These are phyloP conservation scores for Catalaphyllia jardinei DNA, from an alignment of 64 coral and sea anemone genomes.

Conservation along the genomic window DNA sequence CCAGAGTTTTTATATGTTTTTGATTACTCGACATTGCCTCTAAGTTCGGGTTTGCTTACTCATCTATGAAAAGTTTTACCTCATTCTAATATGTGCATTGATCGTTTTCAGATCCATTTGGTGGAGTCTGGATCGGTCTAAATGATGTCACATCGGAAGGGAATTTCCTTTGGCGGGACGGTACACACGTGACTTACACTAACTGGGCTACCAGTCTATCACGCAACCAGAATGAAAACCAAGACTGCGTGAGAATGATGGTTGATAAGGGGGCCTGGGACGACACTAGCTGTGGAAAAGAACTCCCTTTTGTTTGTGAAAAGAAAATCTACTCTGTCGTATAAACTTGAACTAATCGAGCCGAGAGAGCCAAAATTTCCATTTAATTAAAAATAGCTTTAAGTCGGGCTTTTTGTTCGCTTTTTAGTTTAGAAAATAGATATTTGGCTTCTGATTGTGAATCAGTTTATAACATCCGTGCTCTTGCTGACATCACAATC, in stretches of 20 bases:
- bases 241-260: slow-evolving; percentile 22
- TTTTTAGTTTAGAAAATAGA: no score
- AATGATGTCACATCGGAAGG: slow-evolving; percentile 35
- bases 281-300: not conserved
- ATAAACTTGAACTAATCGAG: no score
- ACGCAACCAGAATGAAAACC: not conserved
- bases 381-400: no score
- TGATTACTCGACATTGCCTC: no score
- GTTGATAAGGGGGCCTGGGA: not conserved
- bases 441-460: no score
- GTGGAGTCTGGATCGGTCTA: slow-evolving; percentile 29
- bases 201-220: not conserved
- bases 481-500: no score
- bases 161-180: slow-evolving; percentile 23
- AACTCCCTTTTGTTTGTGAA: slow-evolving; percentile 19
- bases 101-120: not conserved
- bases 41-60: no score
- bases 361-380: no score
- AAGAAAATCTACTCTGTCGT: not conserved
- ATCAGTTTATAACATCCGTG: no score
- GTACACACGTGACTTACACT: slow-evolving; percentile 17
- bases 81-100: not conserved
- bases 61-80: no score
- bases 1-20: no score
- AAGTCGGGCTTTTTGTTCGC: no score